Evolutionary conservation across 2,113 vertebrate genomes (phyloP).

Genomic region (Calyptomena viridis): DNA sequence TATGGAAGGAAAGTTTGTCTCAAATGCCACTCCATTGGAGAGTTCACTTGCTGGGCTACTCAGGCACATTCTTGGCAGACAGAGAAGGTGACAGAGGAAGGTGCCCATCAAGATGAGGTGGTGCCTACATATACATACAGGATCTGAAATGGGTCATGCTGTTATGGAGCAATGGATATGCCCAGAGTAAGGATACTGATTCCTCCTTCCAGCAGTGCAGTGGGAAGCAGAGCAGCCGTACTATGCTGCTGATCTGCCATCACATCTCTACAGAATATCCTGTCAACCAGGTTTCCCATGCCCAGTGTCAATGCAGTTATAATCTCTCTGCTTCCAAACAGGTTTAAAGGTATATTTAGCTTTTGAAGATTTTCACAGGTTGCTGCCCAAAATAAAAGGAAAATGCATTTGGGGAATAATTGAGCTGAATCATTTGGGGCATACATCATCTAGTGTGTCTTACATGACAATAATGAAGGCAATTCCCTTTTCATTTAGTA

Average conservation of each 20-base stretch:
- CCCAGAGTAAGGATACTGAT: not conserved
- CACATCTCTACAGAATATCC: not conserved
- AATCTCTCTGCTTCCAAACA: not conserved
- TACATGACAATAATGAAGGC: not conserved
- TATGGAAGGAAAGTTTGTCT: not conserved
- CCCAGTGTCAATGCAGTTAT: not conserved
- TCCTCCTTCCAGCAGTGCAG: not conserved
- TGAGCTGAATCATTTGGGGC: not conserved
- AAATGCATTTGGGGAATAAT: not conserved
- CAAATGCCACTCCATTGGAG: not conserved
- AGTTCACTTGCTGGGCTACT: not conserved
- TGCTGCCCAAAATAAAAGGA: not conserved
- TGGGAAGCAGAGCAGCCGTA: not conserved
- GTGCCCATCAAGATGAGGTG: not conserved
- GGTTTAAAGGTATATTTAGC: not conserved
- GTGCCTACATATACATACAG: not conserved
- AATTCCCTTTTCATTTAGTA: not conserved
- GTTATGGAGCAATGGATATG: not conserved
- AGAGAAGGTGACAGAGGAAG: not conserved
- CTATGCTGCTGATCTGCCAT: not conserved
- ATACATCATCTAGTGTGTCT: not conserved
- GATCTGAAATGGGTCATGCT: not conserved
- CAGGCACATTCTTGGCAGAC: not conserved
- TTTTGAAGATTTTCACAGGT: not conserved
- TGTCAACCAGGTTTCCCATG: not conserved